Percentiles rank a stretch among this genome's conserved stretches.
phyloP scores from a whole-genome alignment of 2,888 invertebrate genomes.

The Dorcus parallelipipedus region DNA sequence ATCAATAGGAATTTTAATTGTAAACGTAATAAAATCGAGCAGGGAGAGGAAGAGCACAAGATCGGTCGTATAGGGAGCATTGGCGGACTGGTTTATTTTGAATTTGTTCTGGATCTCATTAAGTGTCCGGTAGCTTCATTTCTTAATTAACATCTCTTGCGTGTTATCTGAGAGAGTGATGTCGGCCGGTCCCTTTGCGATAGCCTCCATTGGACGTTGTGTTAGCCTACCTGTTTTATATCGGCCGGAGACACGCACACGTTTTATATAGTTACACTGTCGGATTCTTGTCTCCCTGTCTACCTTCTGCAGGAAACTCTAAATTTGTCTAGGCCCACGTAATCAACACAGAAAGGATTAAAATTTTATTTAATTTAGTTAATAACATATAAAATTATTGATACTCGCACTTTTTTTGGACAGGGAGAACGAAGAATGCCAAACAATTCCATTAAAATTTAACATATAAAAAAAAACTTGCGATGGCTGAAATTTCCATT shows the following conservation, averaged over 20 bases:
- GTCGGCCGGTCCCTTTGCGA: slow-evolving; percentile 40
- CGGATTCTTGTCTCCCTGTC: neutral
- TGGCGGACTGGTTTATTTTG: slow-evolving; percentile 29
- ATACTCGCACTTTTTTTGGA: too few species aligned
- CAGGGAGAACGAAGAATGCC: too few species aligned
- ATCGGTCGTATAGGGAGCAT: neutral
- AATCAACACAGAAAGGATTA: neutral
- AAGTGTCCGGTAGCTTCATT: slow-evolving; percentile 48
- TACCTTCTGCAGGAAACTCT: neutral
- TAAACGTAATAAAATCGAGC: neutral
- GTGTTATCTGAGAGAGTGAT: slow-evolving; percentile 44
- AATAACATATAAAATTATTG: too few species aligned
- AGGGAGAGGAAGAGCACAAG: neutral
- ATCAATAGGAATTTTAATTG: neutral
- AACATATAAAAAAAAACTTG: too few species aligned
- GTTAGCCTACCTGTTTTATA: slow-evolving; percentile 43
- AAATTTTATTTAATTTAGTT: too few species aligned
- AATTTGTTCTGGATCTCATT: slow-evolving; percentile 44
- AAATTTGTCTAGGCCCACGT: slow-evolving; percentile 1
- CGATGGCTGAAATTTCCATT: too few species aligned
- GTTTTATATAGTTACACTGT: slow-evolving; percentile 25
- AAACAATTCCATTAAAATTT: too few species aligned
- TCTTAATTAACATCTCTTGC: slow-evolving; percentile 49
- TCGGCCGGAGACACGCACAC: slow-evolving; percentile 40
- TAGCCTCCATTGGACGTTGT: slow-evolving; percentile 36